These are phyloP conservation scores for Platynereis dumerilii DNA, from an alignment of 2,888 invertebrate genomes.

Conservation along the genomic window DNA sequence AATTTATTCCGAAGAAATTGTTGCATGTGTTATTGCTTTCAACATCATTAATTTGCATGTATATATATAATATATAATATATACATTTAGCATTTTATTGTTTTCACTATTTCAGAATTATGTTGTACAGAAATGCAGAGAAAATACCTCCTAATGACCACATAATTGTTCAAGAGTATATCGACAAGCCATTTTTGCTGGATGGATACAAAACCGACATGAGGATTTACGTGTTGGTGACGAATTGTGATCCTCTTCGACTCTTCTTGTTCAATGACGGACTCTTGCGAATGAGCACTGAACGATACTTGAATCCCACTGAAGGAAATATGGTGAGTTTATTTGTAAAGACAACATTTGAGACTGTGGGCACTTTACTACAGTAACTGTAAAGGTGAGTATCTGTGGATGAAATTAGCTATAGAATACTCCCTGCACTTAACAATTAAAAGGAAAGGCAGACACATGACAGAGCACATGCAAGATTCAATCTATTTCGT, in stretches of 20 bases:
- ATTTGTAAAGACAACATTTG: neutral
- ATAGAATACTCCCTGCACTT: too few relatives aligned
- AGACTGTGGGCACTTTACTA: too few relatives aligned
- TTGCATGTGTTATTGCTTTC: too few relatives aligned
- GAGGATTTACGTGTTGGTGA: slow-evolving; percentile 62
- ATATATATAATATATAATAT: too few relatives aligned
- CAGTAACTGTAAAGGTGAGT: too few relatives aligned
- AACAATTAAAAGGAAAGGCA: too few relatives aligned
- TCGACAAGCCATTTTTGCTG: slow-evolving; percentile 61
- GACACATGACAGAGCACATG: too few relatives aligned
- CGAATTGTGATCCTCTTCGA: slow-evolving; percentile 62
- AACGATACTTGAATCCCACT: slow-evolving; percentile 58
- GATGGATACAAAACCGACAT: slow-evolving; percentile 64
- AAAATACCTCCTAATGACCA: slow-evolving; percentile 57
- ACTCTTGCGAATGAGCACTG: slow-evolving; percentile 61
- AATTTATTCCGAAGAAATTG: too few relatives aligned
- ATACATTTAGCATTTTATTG: too few relatives aligned
- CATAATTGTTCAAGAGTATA: slow-evolving; percentile 62
- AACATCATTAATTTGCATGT: too few relatives aligned
- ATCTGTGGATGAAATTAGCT: too few relatives aligned
- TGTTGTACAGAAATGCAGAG: slow-evolving; percentile 53
- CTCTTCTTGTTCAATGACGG: slow-evolving; percentile 63
- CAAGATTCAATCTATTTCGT: too few relatives aligned
- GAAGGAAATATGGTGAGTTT: slow-evolving; percentile 58
- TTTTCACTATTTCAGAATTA: slow-evolving; percentile 47